A percentile compares a stretch with the other conserved stretches of the same genome.
Conservation (phyloP, 2,113 vertebrate species). For the Engraulis encrasicolus region DNA sequence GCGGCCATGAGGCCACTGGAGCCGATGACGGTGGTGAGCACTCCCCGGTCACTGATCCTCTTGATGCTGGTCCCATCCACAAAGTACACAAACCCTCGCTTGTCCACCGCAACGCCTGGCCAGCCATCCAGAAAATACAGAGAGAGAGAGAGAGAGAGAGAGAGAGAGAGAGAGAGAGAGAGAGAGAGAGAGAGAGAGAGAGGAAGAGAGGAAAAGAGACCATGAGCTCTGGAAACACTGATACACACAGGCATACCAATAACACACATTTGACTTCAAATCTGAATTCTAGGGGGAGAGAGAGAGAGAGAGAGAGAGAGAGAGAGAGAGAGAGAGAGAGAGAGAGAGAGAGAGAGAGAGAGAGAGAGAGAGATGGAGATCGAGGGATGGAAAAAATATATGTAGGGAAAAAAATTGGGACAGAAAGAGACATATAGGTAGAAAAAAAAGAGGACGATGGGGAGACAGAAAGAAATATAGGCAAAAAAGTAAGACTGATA, state of each 20-base stretch:
- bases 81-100: slow-evolving; percentile 84
- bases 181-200: background rate
- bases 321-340: background rate
- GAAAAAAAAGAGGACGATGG: background rate
- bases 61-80: slow-evolving; percentile 88
- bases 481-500: background rate
- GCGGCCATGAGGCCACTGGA: slow-evolving; percentile 85
- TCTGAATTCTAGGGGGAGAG: no score
- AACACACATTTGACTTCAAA: no score
- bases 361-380: background rate
- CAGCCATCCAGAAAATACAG: background rate
- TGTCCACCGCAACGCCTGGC: slow-evolving; percentile 85
- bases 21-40: slow-evolving; percentile 86
- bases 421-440: background rate
- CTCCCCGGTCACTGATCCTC: slow-evolving; percentile 81
- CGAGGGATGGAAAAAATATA: no score
- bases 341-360: background rate
- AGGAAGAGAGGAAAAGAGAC: background rate
- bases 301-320: background rate
- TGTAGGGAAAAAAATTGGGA: no score
- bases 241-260: no score
- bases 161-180: background rate
- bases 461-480: background rate
- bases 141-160: background rate
- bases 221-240: no score